phyloP scores from a whole-genome alignment of 2,113 vertebrate species.

The Gallinago media region DNA sequence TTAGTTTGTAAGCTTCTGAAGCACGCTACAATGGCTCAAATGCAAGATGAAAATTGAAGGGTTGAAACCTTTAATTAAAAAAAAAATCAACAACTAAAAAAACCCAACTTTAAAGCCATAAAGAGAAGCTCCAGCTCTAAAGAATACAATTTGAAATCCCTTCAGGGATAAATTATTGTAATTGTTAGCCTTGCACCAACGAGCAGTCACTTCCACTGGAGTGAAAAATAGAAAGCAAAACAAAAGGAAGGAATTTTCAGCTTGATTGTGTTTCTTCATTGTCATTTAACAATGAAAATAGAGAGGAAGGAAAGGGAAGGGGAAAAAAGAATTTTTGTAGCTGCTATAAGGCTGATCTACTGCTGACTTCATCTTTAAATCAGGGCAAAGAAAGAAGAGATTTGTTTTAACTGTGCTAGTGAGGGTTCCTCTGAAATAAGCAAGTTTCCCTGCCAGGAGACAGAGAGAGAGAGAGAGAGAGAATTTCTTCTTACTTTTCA shows the following conservation, averaged over 20 bases:
- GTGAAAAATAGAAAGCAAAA: conserved; percentile 6
- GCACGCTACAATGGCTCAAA: not conserved
- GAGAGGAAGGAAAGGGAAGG: not conserved
- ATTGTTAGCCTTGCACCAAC: not conserved
- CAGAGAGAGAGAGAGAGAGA: not conserved
- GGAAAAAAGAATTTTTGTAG: not conserved
- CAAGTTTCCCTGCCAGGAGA: not conserved
- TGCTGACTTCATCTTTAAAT: not conserved
- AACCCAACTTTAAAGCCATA: not conserved
- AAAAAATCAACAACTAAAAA: conserved; percentile 11
- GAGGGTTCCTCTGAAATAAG: not conserved
- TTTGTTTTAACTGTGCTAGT: not conserved
- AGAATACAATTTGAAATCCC: not conserved
- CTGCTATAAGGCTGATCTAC: not conserved
- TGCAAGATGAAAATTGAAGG: not conserved
- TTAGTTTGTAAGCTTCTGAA: not conserved
- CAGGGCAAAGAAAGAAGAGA: not conserved
- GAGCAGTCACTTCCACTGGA: not conserved
- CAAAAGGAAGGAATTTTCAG: not conserved
- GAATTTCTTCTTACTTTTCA: not conserved
- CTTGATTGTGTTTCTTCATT: not conserved
- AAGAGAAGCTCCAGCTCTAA: not conserved
- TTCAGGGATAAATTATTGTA: conserved; percentile 4
- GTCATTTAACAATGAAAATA: not conserved
- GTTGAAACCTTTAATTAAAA: conserved; percentile 49